These are phyloP conservation scores for Phataginus tricuspis DNA, from an alignment of 2,797 vertebrate species.

Conservation along the genomic window DNA sequence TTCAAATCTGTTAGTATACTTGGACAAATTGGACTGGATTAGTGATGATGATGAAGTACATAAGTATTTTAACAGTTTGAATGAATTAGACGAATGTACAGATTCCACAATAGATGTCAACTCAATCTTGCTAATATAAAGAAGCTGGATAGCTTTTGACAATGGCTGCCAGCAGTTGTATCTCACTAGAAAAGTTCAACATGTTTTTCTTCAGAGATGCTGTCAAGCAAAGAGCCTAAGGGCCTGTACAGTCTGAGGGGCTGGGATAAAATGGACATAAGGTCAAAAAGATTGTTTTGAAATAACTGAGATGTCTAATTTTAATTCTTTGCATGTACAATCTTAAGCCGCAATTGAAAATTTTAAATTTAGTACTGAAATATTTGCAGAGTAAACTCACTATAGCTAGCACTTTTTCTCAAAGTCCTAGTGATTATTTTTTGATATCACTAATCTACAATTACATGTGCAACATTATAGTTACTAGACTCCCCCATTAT, in stretches of 20 bases:
- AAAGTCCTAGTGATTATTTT: not conserved
- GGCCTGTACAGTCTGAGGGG: constrained; percentile 58
- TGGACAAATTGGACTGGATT: constrained; percentile 2
- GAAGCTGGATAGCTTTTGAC: constrained; percentile 36
- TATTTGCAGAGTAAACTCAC: constrained; percentile 35
- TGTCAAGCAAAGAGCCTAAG: constrained; percentile 73
- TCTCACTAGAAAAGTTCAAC: constrained; percentile 16
- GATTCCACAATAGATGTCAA: constrained; percentile 23
- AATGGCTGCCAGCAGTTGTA: constrained; percentile 46
- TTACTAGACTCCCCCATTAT: too few relatives aligned
- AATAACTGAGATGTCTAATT: constrained; percentile 70
- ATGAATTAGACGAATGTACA: not conserved
- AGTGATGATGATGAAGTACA: not conserved
- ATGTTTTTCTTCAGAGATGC: constrained; percentile 68
- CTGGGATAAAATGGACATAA: constrained; percentile 50
- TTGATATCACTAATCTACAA: too few relatives aligned
- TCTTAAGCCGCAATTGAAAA: constrained; percentile 30
- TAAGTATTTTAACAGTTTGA: constrained; percentile 1
- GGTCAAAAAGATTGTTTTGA: constrained; percentile 74
- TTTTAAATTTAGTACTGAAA: constrained; percentile 55
- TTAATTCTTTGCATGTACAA: constrained; percentile 51
- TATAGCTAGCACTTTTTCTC: not conserved
- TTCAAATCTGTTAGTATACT: not conserved
- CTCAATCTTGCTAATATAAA: constrained; percentile 43
- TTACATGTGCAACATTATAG: too few relatives aligned